Base-by-base conservation (phyloP, 1,140 invertebrate genomes). In the Drosophila bocqueti region DNA sequence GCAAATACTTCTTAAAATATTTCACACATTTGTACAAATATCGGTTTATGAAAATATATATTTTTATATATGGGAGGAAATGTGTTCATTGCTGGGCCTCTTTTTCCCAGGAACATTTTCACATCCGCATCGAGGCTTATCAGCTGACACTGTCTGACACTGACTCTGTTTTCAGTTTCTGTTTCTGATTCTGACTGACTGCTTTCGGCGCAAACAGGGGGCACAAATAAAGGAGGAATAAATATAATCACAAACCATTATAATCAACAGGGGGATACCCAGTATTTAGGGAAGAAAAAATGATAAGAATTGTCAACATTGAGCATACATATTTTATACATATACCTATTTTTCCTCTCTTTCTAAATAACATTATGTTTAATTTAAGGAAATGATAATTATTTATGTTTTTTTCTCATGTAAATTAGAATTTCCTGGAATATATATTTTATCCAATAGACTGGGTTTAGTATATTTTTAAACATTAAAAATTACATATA, bases 171-270 rank as follows among this genome's bases (percentile, higher is more conserved):
- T 26, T 57, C 36, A 5, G 47, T 52, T 69, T 58, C 31, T 43
- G 24, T 66, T 38, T 55, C 13, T 55, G 52, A 16, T 21, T 55
- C 34, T 38, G 21, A 50, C 67, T 40, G 64, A 18, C 64, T 68
- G 65, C 73, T 67, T 68, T 66, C 45, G 40, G 55, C 16, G 71
- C 81, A 72, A 83, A 84, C 81, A 76, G 57, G 59, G 47, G 62
- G 54, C 40, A 42, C 55, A 83, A 84, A 81, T 81, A 83, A 57
- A 72, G 54, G 29, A 59, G 24, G n/a, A 36, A 75, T 42, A 47
- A 50, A 54, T 60, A n/a, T 38, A 45, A 36, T 61, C 60, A 64
- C 64, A 72, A 65, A 42, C 52, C 58, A 34, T n/a, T 21, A 40
- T 16, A 58, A 21, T 59, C 16, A 72, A 58, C 65, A 38, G 13